Percentiles rank a stretch among this genome's conserved stretches.
These are phyloP conservation scores for Oreohelix idahoensis DNA, from an alignment of 1,140 invertebrate species.

Conservation along the genomic window DNA sequence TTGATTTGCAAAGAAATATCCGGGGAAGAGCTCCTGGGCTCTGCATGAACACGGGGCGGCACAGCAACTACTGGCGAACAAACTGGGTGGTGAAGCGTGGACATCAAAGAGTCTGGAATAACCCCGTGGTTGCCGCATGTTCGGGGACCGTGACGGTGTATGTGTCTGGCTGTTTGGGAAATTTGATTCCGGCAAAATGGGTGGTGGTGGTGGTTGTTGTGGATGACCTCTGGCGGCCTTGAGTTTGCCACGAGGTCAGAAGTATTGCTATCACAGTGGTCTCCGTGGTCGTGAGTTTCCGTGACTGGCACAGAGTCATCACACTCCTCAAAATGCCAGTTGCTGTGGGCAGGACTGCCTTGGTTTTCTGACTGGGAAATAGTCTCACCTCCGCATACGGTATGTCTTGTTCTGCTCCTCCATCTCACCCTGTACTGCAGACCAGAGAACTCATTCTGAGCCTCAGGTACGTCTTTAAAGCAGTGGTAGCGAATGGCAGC, in stretches of 20 bases:
- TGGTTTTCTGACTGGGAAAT: background rate
- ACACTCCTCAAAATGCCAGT: background rate
- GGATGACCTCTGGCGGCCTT: background rate
- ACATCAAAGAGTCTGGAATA: background rate
- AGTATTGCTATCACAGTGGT: background rate
- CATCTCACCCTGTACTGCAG: constrained; percentile 54
- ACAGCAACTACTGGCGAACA: background rate
- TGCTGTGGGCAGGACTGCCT: background rate
- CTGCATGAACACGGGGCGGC: background rate
- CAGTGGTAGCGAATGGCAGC: constrained; percentile 65
- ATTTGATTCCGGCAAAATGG: background rate
- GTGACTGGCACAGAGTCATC: background rate
- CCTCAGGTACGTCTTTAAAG: constrained; percentile 68
- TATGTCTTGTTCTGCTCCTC: constrained; percentile 16
- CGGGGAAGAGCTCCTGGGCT: background rate
- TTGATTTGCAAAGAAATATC: background rate
- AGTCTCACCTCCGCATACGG: constrained; percentile 24
- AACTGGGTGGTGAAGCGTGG: background rate
- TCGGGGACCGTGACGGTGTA: background rate
- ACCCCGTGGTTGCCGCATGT: background rate
- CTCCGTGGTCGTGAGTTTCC: background rate
- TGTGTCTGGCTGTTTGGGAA: background rate
- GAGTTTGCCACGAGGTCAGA: background rate
- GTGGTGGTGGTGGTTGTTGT: background rate
- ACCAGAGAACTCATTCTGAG: constrained; percentile 63